These are phyloP conservation scores for Catharus ustulatus DNA, from an alignment of 2,797 vertebrate genomes.

Conservation along the genomic window DNA sequence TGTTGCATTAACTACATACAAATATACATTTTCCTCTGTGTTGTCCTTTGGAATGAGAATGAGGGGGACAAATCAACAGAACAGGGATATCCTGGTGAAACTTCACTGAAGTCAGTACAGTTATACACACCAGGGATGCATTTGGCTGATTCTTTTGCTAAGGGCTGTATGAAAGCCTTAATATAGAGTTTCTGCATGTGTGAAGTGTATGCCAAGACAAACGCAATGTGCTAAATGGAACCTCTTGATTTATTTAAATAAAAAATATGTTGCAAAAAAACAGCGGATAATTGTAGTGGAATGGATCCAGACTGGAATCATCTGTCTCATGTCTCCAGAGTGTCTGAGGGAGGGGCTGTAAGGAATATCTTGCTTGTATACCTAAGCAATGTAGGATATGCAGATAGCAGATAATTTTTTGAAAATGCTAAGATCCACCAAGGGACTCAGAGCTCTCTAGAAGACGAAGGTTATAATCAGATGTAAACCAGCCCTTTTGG, in stretches of 20 bases:
- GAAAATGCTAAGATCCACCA: background rate
- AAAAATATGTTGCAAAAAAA: conserved; percentile 58
- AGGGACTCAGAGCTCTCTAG: background rate
- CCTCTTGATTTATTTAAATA: conserved; percentile 69
- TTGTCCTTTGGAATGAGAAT: background rate
- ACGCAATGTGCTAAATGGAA: conserved; percentile 57
- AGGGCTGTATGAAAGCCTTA: conserved; percentile 45
- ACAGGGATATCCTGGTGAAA: background rate
- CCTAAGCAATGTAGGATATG: background rate
- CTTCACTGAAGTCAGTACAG: conserved; percentile 1
- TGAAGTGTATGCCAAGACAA: conserved; percentile 66
- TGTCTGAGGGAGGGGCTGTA: conserved; percentile 31
- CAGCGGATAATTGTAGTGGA: conserved; percentile 61
- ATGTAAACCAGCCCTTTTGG: conserved; percentile 16
- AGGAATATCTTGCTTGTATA: conserved; percentile 28
- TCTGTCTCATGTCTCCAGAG: conserved; percentile 57
- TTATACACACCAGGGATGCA: conserved; percentile 53
- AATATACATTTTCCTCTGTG: conserved; percentile 1
- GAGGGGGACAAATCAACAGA: background rate
- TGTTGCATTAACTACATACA: background rate
- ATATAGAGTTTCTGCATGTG: conserved; percentile 55
- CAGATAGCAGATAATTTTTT: conserved; percentile 50
- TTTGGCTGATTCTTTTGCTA: conserved; percentile 53
- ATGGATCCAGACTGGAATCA: conserved; percentile 55
- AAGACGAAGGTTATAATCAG: conserved; percentile 50